Percentiles rank a stretch among this genome's conserved stretches.
phyloP scores from a whole-genome alignment of 2,113 vertebrate genomes.

The Stigmatopora argus region DNA sequence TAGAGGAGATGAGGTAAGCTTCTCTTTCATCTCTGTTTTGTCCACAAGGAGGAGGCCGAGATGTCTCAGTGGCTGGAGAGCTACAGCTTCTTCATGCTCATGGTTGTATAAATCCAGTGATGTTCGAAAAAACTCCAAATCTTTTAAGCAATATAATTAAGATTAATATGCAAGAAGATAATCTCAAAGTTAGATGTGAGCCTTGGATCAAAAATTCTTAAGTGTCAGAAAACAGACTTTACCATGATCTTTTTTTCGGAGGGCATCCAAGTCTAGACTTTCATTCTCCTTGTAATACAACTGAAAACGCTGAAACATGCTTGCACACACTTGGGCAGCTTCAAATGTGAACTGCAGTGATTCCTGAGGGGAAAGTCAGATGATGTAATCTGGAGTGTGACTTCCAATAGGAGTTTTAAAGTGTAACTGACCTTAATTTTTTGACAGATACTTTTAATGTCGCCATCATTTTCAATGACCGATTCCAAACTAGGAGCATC shows the following conservation, averaged over 20 bases:
- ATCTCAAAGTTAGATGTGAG: neutral
- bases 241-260: slow-evolving; percentile 76
- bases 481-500: slow-evolving; percentile 66
- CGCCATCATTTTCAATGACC: slow-evolving; percentile 72
- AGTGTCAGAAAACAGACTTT: slow-evolving; percentile 8
- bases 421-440: slow-evolving; percentile 71
- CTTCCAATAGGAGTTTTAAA: neutral
- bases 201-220: neutral
- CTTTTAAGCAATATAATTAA: slow-evolving; percentile 47
- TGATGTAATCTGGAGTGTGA: neutral
- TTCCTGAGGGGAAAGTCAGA: slow-evolving; percentile 56
- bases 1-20: slow-evolving; percentile 72
- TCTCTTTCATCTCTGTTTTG: slow-evolving; percentile 72
- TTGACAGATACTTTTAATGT: slow-evolving; percentile 63
- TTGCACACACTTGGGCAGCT: slow-evolving; percentile 67
- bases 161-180: neutral
- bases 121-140: slow-evolving; percentile 72
- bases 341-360: slow-evolving; percentile 72
- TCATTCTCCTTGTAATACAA: slow-evolving; percentile 78
- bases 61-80: slow-evolving; percentile 65
- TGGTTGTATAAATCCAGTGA: slow-evolving; percentile 73
- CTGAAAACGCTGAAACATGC: slow-evolving; percentile 73
- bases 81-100: slow-evolving; percentile 69
- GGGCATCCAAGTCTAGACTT: slow-evolving; percentile 70
- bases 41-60: slow-evolving; percentile 80